Base-by-base conservation (phyloP, 2,797 vertebrate genomes). In the Emydoidea blandingii region DNA sequence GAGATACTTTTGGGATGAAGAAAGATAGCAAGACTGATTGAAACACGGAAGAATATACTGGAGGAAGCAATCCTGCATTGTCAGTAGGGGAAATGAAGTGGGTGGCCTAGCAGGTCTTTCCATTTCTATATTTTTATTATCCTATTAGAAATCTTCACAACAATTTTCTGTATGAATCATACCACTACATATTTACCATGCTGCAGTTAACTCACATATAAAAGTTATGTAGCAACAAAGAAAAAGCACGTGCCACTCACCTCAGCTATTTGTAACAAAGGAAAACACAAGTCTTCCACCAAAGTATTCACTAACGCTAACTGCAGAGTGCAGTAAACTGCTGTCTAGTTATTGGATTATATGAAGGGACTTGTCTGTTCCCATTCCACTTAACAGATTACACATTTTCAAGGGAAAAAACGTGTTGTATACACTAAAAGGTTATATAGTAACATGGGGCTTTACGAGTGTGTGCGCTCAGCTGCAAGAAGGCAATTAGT, bases 181-280 rank as follows among this genome's bases (percentile, higher is more conserved):
- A 11, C 1, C 1, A 0, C 53, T 54, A 21, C 54, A 76, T 16
- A 25, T 65, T 59, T 16, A 18, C 37, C 5, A 37, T 59, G 87
- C 85, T 37, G 91, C 84, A 25, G 4, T 52, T 41, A 74, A 44
- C 37, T 86, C 87, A 56, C 80, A 90, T 47, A 15, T 2, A 19
- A 4, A 85, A 94, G 68, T 87, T 79, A 27, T 8, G 82, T 88
- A 78, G 80, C 59, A 83, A 81, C 59, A 87, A 84, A 81, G 68
- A 90, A 85, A 59, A 41, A 18, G 59, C 31, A 31, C 85, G 52
- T 80, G n/a, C 72, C 83, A 87, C 91, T 92, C 94, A 81, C 94
- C 85, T 49, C 1, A 14, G 83, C 83, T 95, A 94, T 95, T 96
- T 96, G 95, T 94, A 94, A 54, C 85, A 87, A 79, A 87, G 5